Evolutionary conservation across 2,888 invertebrate species (phyloP), one percentile per base, ranked within the genome.

Genomic region (Carcina quercana): DNA sequence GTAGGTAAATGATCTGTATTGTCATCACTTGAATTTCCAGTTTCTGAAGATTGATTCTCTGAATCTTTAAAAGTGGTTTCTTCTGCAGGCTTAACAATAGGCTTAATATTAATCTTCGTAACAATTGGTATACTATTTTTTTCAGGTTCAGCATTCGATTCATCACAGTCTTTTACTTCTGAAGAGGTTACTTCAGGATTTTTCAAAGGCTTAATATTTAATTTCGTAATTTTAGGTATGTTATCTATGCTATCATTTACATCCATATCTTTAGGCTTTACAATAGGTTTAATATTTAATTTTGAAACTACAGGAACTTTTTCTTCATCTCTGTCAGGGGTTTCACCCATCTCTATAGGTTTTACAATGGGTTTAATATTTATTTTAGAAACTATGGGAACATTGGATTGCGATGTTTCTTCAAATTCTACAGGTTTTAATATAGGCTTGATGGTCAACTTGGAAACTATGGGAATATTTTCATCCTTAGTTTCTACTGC

Each of bases 61-160:
- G 71, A 68, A 59, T 79, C 72, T 54, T 76, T 76, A 47, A 56
- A 56, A 35, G 50, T 49, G 50, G 73, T 69, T 45, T 73, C 67
- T 39, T 73, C 67, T 39, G 73, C 64, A 28, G 85, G 86, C 65
- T 86, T 86, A 57, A 85, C 55, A 54, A 86, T 83, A 57, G 86
- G 86, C 68, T 86, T 86, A 63, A 86, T 86, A 59, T 79, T 84
- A 60, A 84, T 52, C 75, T 82, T 84, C 60, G 75, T 78, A 55
- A 84, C 65, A 66, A 78, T 60, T 60, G 83, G 79, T 75, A 83
- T 75, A 69, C 61, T 69, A 67, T 63, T 67, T 59, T 63, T 63
- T 56, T 66, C 68, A 63, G 55, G 60, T 47, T 65, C 71, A 50
- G 62, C 57, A 58, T 72, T 72, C 56, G 60, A 52, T 59, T 64